Conservation (phyloP, 2,113 vertebrate species). For the Ovis canadensis region DNA sequence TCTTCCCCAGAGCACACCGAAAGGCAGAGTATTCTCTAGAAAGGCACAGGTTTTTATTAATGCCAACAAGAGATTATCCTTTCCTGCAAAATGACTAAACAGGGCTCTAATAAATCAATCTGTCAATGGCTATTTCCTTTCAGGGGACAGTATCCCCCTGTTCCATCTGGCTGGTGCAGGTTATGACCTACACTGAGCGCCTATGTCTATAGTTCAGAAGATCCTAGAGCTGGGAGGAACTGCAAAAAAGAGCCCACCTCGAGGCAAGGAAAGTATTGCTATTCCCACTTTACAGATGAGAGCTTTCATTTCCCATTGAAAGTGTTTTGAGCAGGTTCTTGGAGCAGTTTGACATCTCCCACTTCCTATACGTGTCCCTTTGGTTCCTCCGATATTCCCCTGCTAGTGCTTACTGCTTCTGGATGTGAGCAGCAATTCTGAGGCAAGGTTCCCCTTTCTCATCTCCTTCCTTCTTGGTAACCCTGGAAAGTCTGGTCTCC, state of each 20-base stretch:
- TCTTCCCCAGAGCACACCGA: constrained; percentile 23
- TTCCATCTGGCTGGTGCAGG: background rate
- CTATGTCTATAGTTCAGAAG: background rate
- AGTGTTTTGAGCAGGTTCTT: constrained; percentile 54
- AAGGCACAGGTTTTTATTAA: constrained; percentile 33
- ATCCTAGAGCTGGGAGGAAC: background rate
- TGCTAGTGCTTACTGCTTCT: constrained; percentile 7
- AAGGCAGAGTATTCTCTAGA: constrained; percentile 34
- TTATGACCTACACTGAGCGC: background rate
- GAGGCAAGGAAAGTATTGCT: background rate
- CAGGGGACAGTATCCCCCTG: background rate
- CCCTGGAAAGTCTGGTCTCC: background rate
- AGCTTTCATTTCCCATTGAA: background rate
- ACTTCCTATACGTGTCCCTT: background rate
- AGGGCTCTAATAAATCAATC: constrained; percentile 39
- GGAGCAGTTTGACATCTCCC: background rate
- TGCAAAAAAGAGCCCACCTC: background rate
- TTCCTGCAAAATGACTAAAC: constrained; percentile 45
- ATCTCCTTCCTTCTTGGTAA: background rate
- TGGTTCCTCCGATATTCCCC: background rate
- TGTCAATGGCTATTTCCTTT: constrained; percentile 27
- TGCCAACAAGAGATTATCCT: constrained; percentile 41
- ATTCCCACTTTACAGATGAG: background rate
- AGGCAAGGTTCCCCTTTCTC: background rate
- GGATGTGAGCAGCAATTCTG: background rate